These are phyloP conservation scores for Hyposoter didymator DNA, from an alignment of 2,888 invertebrate species.

Conservation along the genomic window DNA sequence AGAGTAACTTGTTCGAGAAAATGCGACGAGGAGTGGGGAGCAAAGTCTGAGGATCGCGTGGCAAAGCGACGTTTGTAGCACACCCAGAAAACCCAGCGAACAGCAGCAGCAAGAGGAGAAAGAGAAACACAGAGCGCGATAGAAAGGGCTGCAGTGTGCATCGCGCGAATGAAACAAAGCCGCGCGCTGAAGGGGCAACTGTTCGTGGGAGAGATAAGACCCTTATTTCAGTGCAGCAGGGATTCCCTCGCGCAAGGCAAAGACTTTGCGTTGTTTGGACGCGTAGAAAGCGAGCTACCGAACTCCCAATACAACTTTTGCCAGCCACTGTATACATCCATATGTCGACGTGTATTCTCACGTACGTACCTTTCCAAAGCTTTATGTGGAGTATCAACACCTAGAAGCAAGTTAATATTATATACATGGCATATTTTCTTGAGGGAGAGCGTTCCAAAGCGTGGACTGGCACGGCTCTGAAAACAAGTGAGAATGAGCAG, in stretches of 20 bases:
- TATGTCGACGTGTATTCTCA: constrained; percentile 1
- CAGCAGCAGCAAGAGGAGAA: no score
- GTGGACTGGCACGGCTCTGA: constrained; percentile 49
- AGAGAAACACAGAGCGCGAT: constrained; percentile 5
- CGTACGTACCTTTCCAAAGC: background rate
- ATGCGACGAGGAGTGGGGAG: constrained; percentile 44
- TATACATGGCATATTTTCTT: constrained; percentile 39
- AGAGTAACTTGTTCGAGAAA: constrained; percentile 23
- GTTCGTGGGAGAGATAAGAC: constrained; percentile 73
- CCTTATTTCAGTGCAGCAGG: constrained; percentile 57
- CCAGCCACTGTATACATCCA: constrained; percentile 11
- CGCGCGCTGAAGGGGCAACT: constrained; percentile 37
- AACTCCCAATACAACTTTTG: constrained; percentile 41
- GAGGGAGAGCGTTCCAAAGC: constrained; percentile 47
- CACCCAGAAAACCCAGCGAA: background rate
- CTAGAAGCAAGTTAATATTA: constrained; percentile 36
- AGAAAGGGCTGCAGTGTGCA: constrained; percentile 11
- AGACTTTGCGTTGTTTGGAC: constrained; percentile 65
- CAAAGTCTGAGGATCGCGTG: constrained; percentile 75
- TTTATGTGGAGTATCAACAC: constrained; percentile 15
- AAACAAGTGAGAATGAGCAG: constrained; percentile 37
- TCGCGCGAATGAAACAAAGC: constrained; percentile 73
- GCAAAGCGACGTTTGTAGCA: constrained; percentile 75
- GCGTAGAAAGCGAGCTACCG: constrained; percentile 61
- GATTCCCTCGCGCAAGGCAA: constrained; percentile 49